Evolutionary conservation across 92 coral and sea anemone genomes (phyloP).

Genomic region (Actinernus sp.): DNA sequence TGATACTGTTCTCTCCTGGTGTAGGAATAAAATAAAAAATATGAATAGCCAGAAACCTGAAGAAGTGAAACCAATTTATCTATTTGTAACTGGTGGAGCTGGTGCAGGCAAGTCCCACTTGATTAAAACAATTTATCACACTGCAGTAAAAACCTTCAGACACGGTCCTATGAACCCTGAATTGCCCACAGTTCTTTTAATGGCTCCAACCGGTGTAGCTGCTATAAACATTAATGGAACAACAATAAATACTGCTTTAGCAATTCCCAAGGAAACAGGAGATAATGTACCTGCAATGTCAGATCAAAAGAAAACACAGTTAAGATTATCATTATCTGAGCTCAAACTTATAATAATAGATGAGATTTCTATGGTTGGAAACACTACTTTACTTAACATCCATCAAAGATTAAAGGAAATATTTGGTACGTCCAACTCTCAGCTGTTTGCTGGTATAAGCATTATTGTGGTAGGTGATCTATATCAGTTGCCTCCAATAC

Average conservation of each 20-base stretch:
- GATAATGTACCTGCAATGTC: slow-evolving; percentile 59
- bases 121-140: slow-evolving; percentile 32
- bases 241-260: slow-evolving; percentile 28
- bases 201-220: slow-evolving; percentile 73
- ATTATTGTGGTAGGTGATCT: slow-evolving; percentile 57
- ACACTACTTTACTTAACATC: slow-evolving; percentile 59
- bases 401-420: slow-evolving; percentile 66
- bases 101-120: slow-evolving; percentile 52
- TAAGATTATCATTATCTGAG: slow-evolving; percentile 12
- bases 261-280: slow-evolving; percentile 35
- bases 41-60: slow-evolving; percentile 23
- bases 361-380: slow-evolving; percentile 66
- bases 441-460: slow-evolving; percentile 65
- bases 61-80: slow-evolving; percentile 27
- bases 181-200: slow-evolving; percentile 50
- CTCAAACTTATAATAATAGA: slow-evolving; percentile 56
- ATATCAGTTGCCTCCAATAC: slow-evolving; percentile 63
- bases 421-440: slow-evolving; percentile 43
- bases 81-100: slow-evolving; percentile 63
- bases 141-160: slow-evolving; percentile 62
- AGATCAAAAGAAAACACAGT: slow-evolving; percentile 56
- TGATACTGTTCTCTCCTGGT: slow-evolving; percentile 42
- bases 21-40: slow-evolving; percentile 63
- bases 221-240: slow-evolving; percentile 54
- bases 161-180: slow-evolving; percentile 60